phyloP scores from a whole-genome alignment of 2,113 vertebrate genomes.

The Oxyura jamaicensis region DNA sequence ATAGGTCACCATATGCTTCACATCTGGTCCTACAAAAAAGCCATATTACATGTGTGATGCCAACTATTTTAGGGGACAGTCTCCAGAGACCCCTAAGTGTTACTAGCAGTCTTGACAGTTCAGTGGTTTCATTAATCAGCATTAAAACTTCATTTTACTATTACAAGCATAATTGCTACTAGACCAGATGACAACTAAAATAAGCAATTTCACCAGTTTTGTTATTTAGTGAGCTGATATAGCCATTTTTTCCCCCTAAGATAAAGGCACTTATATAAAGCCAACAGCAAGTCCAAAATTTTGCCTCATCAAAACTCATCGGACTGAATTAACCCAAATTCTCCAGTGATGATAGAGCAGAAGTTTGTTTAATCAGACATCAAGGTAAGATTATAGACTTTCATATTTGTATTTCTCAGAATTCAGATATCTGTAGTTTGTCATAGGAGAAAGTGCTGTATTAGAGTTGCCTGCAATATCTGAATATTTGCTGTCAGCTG shows the following conservation, averaged over 20 bases:
- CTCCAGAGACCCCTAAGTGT: not conserved
- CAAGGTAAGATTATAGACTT: not conserved
- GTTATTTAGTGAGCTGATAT: not conserved
- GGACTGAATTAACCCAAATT: not conserved
- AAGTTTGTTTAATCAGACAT: constrained; percentile 31
- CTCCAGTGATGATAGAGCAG: not conserved
- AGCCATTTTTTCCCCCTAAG: not conserved
- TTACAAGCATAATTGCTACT: constrained; percentile 23
- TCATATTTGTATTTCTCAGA: not conserved
- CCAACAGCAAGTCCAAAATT: not conserved
- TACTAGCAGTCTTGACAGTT: constrained; percentile 26
- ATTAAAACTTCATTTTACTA: constrained; percentile 54
- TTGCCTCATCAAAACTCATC: not conserved
- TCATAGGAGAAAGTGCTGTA: not conserved
- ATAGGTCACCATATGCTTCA: constrained; percentile 64
- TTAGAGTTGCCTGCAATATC: not conserved
- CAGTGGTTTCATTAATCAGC: constrained; percentile 55
- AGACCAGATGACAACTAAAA: not conserved
- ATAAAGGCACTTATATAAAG: not conserved
- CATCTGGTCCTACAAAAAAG: constrained; percentile 56
- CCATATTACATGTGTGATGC: not conserved
- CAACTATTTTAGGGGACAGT: constrained; percentile 9
- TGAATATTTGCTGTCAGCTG: not conserved
- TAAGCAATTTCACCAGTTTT: not conserved
- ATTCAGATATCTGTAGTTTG: not conserved